phyloP scores from a whole-genome alignment of 1,140 invertebrate genomes.

The Planococcus citri region DNA sequence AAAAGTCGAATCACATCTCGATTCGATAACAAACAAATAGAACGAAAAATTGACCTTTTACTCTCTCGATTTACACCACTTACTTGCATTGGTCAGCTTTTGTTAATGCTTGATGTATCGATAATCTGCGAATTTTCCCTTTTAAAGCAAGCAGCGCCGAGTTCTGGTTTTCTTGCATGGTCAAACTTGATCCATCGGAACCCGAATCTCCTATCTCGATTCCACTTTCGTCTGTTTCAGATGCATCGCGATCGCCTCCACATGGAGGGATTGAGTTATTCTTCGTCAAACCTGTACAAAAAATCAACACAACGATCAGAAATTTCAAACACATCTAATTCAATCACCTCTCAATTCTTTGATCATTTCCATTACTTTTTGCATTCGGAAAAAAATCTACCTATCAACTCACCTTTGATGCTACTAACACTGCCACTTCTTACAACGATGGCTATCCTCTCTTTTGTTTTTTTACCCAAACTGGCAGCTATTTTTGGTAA shows the following conservation, averaged over 20 bases:
- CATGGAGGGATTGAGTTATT: neutral
- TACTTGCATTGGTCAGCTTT: constrained; percentile 26
- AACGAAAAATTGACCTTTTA: no score
- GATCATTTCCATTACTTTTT: no score
- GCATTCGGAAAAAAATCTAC: no score
- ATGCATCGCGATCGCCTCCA: constrained; percentile 24
- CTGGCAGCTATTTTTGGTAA: constrained; percentile 32
- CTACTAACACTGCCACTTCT: constrained; percentile 19
- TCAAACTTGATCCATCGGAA: constrained; percentile 22
- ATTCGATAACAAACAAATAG: no score
- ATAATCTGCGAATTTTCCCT: constrained; percentile 21
- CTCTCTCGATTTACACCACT: constrained; percentile 21
- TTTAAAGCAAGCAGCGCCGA: constrained; percentile 17
- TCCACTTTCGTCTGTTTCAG: constrained; percentile 25
- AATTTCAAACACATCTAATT: no score
- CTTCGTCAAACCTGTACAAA: neutral
- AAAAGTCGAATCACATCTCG: neutral
- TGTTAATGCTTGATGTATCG: constrained; percentile 24
- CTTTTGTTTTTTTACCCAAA: constrained; percentile 31
- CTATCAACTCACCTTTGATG: neutral
- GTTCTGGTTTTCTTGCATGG: constrained; percentile 13
- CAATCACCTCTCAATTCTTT: no score
- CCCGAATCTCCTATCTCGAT: constrained; percentile 23
- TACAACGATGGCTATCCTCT: constrained; percentile 26
- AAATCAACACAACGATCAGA: no score